Evolutionary conservation across 2,888 invertebrate species (phyloP), one percentile per base, ranked within the genome.

Genomic region (Andrena minutula): DNA sequence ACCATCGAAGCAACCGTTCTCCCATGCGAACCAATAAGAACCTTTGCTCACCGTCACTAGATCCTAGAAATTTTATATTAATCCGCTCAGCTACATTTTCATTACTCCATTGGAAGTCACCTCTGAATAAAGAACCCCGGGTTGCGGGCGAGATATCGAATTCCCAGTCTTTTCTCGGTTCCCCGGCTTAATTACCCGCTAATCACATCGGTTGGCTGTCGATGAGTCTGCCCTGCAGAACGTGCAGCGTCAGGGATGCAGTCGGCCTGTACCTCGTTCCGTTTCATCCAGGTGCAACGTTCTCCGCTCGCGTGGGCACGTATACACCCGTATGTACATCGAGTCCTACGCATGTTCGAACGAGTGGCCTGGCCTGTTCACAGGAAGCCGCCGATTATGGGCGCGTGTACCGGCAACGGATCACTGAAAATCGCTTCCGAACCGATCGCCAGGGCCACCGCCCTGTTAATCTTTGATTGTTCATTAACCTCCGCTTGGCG

Each of bases 351-450:
- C 80, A 51, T 53, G 75, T 80, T 58, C 51, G 41, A 83, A 73
- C 60, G 69, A 68, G 35, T 28, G 66, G 65, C 53, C 41, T 51
- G 56, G 56, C 26, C 30, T 32, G 35, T 66, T 60, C 49, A 47
- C 61, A 73, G 82, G 82, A 83, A 77, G 61, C 56, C 70, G 71
- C 30, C 76, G 58, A 82, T 76, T 82, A 83, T 51, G n/a, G 26
- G 41, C 47, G 32, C 61, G 35, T 49, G 65, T 77, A 64, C 64
- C 12, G 75, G 69, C 56, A 56, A 75, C 56, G 68, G 60, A 74
- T 81, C 81, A 28, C 20, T 56, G 72, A 68, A 56, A 71, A 56
- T 79, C 58, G 64, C 71, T 75, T 68, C 71, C 49, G 77, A 84
- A 73, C 47, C 58, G 53, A 70, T 71, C 61, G 28, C 47, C 20